Evolutionary conservation across 2,888 invertebrate species (phyloP), one percentile per base, ranked within the genome.

Genomic region (Ephialtes manifestator): DNA sequence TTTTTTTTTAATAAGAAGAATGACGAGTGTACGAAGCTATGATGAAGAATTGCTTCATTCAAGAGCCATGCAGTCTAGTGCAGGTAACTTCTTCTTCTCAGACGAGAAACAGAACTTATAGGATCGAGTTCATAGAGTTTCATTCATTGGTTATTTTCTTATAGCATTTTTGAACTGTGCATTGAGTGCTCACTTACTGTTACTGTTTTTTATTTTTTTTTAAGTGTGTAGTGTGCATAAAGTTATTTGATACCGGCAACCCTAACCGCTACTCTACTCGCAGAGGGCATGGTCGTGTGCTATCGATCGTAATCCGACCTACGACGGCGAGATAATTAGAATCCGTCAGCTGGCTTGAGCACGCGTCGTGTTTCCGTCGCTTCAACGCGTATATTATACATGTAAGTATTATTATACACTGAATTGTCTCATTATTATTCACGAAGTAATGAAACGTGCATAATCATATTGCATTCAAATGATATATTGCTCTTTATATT

Each of bases 251-350:
- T 65, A 65, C 10, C 10, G 7, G 4, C 18, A 43, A 43, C n/a
- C 5, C 35, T 18, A 20, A 35, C 63, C 7, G 7, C 63, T 4
- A 7, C 35, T 31, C 8, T n/a, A 10, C n/a, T 4, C 35, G n/a
- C 11, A 13, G 28, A 28, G 13, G 24, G 58, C 58, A 58, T 1
- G 39, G 39, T 65, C 65, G 65, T 39, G 65, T n/a, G 65, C 39
- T n/a, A 65, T 65, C 65, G 65, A 65, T 65, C 39, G 65, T 65
- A 65, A 65, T 65, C 65, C 65, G 65, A 65, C 65, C 43, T 65
- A 43, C 18, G 65, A 65, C 65, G 39, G 4, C 11, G 43, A 65
- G 39, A 65, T 65, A 65, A 65, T 65, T 65, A 65, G 39, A 39
- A 43, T 20, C 65, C 65, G 18, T 43, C 65, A 65, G 65, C 65